Evolutionary conservation across 1,140 invertebrate species (phyloP).

Genomic region (Ceratoteleas bidentatus): DNA sequence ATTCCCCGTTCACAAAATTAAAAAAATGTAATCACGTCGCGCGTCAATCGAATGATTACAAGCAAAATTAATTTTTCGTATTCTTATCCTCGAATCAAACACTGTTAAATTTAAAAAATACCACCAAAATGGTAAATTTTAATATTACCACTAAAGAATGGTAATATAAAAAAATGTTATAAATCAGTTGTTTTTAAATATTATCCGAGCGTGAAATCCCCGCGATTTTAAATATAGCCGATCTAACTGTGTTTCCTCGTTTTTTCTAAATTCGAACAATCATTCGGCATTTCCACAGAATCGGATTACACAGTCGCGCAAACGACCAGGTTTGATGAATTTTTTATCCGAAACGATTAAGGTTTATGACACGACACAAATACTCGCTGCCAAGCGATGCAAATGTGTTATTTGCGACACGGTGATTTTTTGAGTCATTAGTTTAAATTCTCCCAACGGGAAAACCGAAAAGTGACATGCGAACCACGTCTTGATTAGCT

Average conservation of each 20-base stretch:
- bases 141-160: no score
- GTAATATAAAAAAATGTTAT: background rate
- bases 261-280: conserved; percentile 18
- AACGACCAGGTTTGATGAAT: conserved; percentile 35
- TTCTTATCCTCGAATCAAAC: no score
- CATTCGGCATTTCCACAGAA: conserved; percentile 13
- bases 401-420: conserved; percentile 23
- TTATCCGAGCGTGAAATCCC: background rate
- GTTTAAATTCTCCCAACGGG: conserved; percentile 47
- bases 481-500: conserved; percentile 21
- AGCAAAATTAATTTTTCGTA: conserved; percentile 13
- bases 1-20: no score
- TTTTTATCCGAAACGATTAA: conserved; percentile 48
- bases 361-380: conserved; percentile 29
- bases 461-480: conserved; percentile 65
- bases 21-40: no score
- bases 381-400: conserved; percentile 10
- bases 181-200: conserved; percentile 1
- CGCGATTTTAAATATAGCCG: background rate
- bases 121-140: no score
- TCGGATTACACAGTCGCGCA: conserved; percentile 26
- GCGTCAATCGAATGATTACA: conserved; percentile 7
- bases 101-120: no score
- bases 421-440: conserved; percentile 37
- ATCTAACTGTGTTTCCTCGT: background rate